These are phyloP conservation scores for Echinarachnius parma DNA, from an alignment of 53 echinoderm and acorn worm species.

Conservation along the genomic window DNA sequence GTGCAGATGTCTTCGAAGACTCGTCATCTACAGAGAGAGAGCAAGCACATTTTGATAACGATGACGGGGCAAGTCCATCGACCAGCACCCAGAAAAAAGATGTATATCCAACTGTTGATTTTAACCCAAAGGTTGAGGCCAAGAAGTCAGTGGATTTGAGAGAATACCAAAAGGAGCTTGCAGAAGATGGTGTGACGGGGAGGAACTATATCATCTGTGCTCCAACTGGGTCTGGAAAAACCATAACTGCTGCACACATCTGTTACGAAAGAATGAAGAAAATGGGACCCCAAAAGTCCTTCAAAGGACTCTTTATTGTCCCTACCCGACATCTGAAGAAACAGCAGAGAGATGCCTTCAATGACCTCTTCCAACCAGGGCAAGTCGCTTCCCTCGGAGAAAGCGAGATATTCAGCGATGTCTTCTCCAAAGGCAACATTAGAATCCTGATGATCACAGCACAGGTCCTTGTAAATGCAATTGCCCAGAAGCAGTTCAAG, in stretches of 20 bases:
- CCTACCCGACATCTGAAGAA: conserved; percentile 55
- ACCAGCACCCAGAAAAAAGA: too few relatives aligned
- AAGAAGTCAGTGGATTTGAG: too few relatives aligned
- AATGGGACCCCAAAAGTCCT: conserved; percentile 8
- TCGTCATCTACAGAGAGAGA: too few relatives aligned
- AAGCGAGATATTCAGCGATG: conserved; percentile 31
- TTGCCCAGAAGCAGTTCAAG: conserved; percentile 21
- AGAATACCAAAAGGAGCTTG: conserved; percentile 62
- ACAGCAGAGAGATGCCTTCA: conserved; percentile 66
- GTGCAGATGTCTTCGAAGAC: too few relatives aligned
- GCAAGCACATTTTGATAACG: too few relatives aligned
- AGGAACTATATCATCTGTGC: conserved; percentile 69
- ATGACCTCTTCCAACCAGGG: conserved; percentile 29
- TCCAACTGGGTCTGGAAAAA: conserved; percentile 76
- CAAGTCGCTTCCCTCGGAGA: conserved; percentile 43
- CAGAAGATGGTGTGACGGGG: conserved; percentile 46
- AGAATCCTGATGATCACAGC: conserved; percentile 66
- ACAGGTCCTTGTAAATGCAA: conserved; percentile 66
- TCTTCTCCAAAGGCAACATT: conserved; percentile 20
- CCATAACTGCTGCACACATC: conserved; percentile 61
- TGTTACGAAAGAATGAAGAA: conserved; percentile 43
- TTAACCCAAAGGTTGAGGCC: too few relatives aligned
- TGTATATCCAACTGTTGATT: too few relatives aligned
- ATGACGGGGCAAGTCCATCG: too few relatives aligned
- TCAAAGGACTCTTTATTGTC: conserved; percentile 76